Evolutionary conservation across 2,888 invertebrate species (phyloP).

Genomic region (Tubulanus polymorphus): DNA sequence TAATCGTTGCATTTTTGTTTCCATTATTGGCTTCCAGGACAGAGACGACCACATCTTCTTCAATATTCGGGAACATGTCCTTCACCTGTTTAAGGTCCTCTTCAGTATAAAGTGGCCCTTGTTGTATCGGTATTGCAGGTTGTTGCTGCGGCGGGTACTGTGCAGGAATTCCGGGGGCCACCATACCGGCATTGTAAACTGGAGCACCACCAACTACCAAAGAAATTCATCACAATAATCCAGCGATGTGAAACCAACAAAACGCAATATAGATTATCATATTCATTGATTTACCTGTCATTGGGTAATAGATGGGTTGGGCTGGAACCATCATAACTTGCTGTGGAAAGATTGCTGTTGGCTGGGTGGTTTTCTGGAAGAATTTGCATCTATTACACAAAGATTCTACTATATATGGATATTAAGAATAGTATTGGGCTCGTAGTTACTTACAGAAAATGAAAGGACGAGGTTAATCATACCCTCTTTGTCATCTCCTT

Average conservation of each 20-base stretch:
- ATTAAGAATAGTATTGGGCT: not conserved
- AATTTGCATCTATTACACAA: not conserved
- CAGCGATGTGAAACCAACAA: not conserved
- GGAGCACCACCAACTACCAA: conserved; percentile 5
- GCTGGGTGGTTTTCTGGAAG: not conserved
- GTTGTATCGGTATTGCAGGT: conserved; percentile 15
- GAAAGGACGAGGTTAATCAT: conserved; percentile 81
- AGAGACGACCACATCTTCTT: conserved; percentile 85
- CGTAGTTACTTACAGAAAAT: conserved; percentile 44
- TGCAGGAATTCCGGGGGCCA: not conserved
- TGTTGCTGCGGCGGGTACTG: conserved; percentile 13
- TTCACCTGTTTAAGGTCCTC: conserved; percentile 60
- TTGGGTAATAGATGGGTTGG: not conserved
- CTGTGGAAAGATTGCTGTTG: too few relatives aligned
- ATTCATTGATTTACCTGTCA: not conserved
- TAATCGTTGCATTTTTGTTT: conserved; percentile 85
- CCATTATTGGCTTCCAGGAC: conserved; percentile 85
- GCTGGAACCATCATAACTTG: not conserved
- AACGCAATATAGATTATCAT: not conserved
- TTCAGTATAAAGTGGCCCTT: conserved; percentile 43
- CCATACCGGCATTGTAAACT: conserved; percentile 1
- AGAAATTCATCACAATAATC: not conserved
- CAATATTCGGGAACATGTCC: conserved; percentile 96
- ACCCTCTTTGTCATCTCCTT: conserved; percentile 91
- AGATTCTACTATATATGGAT: not conserved